Base-by-base conservation (phyloP, 2,113 vertebrate genomes). In the Macroglossus sobrinus region DNA sequence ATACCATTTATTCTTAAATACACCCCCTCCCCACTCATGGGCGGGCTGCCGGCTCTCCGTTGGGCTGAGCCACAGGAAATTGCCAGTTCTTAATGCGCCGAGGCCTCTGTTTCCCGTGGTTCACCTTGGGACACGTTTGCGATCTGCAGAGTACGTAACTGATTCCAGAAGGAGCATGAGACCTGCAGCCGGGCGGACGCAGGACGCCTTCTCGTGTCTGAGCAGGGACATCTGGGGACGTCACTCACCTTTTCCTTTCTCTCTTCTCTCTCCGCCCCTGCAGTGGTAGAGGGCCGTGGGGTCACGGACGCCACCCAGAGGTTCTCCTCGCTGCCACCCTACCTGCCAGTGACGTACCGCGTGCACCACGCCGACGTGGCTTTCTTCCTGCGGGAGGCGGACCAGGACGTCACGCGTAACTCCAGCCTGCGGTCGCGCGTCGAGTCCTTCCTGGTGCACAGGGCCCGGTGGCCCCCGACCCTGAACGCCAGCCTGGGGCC, bases 371-470 rank as follows among this genome's bases (percentile, higher is more conserved):
- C 99, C 0, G 99, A 99, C 92, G 98, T 98, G 0, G 98, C 99
- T 0, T 99, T 99, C 97, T 99, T 99, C 97, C 99, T 99, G n/a
- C 99, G 99, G 96, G 99, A 99, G 57, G 98, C 98, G 97, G 99
- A 98, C 96, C 99, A 99, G 98, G 99, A 99, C 96, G 98, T 99
- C 7, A 99, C 99, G 98, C 99, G 98, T 79, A 99, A 99, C 94
- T 99, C 99, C 69, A 99, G 99, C 98, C 98, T 99, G 97, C 99
- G 98, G 57, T 98, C 99, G 7, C 98, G 99, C 8, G 99, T 99
- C 0, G 99, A 99, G 72, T 98, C 99, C 0, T 99, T 99, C 98
- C 99, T 99, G 94, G 98, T 99, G 0, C 99, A 99, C 95, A 99
- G 99, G 95, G 98, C 99, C 98, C 98, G 98, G 97, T 98, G 98